Base-by-base conservation (phyloP, 1,140 invertebrate genomes). In the Macrosteles quadrilineatus region DNA sequence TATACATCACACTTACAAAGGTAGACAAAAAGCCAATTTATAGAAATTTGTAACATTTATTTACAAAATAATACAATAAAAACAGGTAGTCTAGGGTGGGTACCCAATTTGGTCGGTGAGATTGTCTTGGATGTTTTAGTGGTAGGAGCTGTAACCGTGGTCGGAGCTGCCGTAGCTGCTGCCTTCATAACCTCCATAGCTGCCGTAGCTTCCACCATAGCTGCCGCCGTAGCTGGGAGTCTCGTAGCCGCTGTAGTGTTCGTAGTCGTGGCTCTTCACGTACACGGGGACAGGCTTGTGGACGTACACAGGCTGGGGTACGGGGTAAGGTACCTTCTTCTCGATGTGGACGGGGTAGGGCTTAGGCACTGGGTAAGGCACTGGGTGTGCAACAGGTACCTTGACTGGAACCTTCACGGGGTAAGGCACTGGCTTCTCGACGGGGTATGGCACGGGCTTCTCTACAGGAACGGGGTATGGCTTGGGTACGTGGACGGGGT, bases 341-440 rank as follows among this genome's bases (percentile, higher is more conserved):
- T 68, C 66, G 31, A 71, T 43, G 43, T 71, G 69, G 14, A 90
- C 88, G 53, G 88, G 87, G 79, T 91, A 91, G 0, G 90, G 90
- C 74, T 88, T 88, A 76, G 88, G 86, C 31, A 89, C 88, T 36
- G 86, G 85, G 78, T 87, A 88, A n/a, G 87, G 88, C 2, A 74
- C 73, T 25, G 74, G 71, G 25, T 72, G 59, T 1, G 69, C 69
- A 1, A 73, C 70, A 9, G 75, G 75, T 0, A 75, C 71, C 30
- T 89, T 85, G 40, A 85, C 81, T 30, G 83, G 86, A 70, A 85
- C 86, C 25, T 83, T 77, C 0, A 86, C 85, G 69, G 83, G 83
- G 77, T 86, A 85, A 1, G 87, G 87, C 59, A 92, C 87, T 76
- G 88, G 88, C 71, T 88, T 90, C 73, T 90, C 87, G 25, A 89